These are phyloP conservation scores for Crax fasciolata DNA, from an alignment of 2,797 vertebrate species.

Conservation along the genomic window DNA sequence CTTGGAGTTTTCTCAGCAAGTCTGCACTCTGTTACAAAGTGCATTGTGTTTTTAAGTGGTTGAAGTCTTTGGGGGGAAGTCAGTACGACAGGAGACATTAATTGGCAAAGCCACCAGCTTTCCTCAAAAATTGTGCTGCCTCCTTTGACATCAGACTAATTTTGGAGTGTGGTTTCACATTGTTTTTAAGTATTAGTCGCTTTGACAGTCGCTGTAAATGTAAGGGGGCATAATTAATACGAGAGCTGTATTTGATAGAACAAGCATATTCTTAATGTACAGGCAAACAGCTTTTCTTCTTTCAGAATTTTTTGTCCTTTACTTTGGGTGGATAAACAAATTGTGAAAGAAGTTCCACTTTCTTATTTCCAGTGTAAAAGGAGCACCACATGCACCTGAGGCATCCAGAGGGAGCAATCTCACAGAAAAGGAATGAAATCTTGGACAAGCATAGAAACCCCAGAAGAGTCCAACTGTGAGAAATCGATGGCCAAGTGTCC, in stretches of 20 bases:
- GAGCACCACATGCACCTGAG: not conserved
- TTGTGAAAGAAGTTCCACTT: not conserved
- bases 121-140: rapidly evolving
- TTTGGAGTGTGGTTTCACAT: not conserved
- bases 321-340: not conserved
- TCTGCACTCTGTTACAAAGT: rapidly evolving
- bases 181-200: not conserved
- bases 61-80: not conserved
- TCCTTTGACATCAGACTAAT: not conserved
- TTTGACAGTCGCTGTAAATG: not conserved
- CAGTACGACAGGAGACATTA: not conserved
- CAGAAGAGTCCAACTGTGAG: not conserved
- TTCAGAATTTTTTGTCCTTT: not conserved
- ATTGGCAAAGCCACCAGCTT: not conserved
- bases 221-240: not conserved
- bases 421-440: not conserved
- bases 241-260: not conserved
- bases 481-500: not conserved
- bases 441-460: not conserved
- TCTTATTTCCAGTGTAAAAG: not conserved
- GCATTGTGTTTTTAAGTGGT: not conserved
- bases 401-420: not conserved
- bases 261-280: not conserved
- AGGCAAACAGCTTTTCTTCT: not conserved
- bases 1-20: not conserved